phyloP scores from a whole-genome alignment of 2,797 vertebrate genomes.

The Bradypodion pumilum region DNA sequence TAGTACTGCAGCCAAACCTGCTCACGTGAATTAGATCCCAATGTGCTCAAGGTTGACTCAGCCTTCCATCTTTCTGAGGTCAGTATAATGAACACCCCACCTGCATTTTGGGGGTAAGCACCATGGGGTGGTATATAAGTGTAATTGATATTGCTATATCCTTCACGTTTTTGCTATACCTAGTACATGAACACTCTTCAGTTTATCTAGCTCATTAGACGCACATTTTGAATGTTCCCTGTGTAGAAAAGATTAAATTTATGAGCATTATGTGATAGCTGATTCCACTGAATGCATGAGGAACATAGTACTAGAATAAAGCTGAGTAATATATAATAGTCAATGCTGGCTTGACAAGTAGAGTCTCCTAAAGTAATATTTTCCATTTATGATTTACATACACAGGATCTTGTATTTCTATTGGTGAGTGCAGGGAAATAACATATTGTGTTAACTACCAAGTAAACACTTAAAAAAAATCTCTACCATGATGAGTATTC shows the following conservation, averaged over 20 bases:
- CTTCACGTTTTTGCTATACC: neutral
- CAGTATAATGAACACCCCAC: too few relatives aligned
- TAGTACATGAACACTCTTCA: neutral
- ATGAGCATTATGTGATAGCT: neutral
- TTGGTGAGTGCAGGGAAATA: constrained; percentile 11
- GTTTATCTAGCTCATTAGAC: neutral
- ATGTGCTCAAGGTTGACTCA: too few relatives aligned
- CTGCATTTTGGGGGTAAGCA: too few relatives aligned
- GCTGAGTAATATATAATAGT: too few relatives aligned
- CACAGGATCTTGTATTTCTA: neutral
- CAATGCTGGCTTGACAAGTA: too few relatives aligned
- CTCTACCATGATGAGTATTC: constrained; percentile 25
- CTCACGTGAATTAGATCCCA: too few relatives aligned
- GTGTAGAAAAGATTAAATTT: neutral
- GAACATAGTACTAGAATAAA: neutral
- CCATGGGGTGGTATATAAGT: too few relatives aligned
- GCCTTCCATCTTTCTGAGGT: too few relatives aligned
- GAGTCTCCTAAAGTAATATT: too few relatives aligned
- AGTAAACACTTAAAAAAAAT: constrained; percentile 49
- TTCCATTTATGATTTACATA: too few relatives aligned
- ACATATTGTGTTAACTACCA: neutral
- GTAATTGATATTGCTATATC: too few relatives aligned
- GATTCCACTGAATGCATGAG: neutral
- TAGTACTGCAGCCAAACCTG: too few relatives aligned
- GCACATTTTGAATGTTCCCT: neutral